Base-by-base conservation (phyloP, 2,113 vertebrate genomes). In the Grus americana region DNA sequence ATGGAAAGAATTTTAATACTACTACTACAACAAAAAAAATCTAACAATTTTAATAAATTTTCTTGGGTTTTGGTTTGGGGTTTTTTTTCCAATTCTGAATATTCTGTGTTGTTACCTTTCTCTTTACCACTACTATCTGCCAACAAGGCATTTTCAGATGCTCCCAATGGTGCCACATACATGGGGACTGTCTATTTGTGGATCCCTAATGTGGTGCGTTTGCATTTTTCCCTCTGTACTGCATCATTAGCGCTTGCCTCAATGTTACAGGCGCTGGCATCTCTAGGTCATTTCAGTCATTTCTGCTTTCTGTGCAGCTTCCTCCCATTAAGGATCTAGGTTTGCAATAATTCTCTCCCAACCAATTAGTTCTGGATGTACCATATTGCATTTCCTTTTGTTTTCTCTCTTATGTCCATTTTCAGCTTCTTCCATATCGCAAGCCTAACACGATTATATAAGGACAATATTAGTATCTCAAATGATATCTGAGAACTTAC, bases 231-330 rank as follows among this genome's bases (percentile, higher is more conserved):
- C 30, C 38, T 36, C 32, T 9, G 15, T 16, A 59, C 89, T 67
- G 52, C 47, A 81, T 74, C 15, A 2, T 75, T 71, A 85, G 44
- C 3, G 1, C 70, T 89, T 94, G 44, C 76, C 36, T 23, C 49
- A 55, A 49, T 93, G 80, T 79, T 46, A 65, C 74, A 90, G 32
- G 19, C 58, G 20, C 81, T 94, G 90, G 42, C 90, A 92, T 85
- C 81, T 88, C 87, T 49, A 78, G 87, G 92, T 79, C 94, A 90
- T 44, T 88, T 27, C 81, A 94, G 54, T 24, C 57, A 68, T 36
- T 95, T 76, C 88, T 96, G 79, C 71, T 55, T 92, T 74, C 85
- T 86, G 52, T 81, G 70, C 91, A 88, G 66, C 70, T 92, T 93
- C 67, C 12, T 94, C 38, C 75, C 67, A 49, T 47, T 65, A 88